Evolutionary conservation across 2,888 invertebrate species (phyloP).

Genomic region (Malthinus seriepunctatus): DNA sequence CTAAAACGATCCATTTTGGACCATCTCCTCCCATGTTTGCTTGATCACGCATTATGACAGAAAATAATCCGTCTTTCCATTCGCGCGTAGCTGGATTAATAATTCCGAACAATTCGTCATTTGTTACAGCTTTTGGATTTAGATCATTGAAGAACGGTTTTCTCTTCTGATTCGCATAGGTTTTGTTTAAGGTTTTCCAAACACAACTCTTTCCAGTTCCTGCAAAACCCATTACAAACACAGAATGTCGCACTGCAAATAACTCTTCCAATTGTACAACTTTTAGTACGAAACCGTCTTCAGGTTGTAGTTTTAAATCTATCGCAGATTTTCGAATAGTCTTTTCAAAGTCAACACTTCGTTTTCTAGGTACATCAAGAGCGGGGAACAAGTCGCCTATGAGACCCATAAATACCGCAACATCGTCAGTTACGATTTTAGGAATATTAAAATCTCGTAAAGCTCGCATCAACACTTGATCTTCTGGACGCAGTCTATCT

Average conservation of each 20-base stretch:
- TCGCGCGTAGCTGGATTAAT: conserved; percentile 93
- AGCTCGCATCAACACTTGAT: conserved; percentile 93
- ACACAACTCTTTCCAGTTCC: conserved; percentile 93
- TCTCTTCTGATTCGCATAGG: conserved; percentile 78
- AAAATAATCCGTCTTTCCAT: conserved; percentile 91
- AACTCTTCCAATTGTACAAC: conserved; percentile 91
- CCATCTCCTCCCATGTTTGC: conserved; percentile 85
- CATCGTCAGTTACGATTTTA: conserved; percentile 91
- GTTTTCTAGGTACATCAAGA: conserved; percentile 87
- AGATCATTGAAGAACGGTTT: conserved; percentile 87
- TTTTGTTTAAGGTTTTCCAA: conserved; percentile 87
- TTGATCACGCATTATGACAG: conserved; percentile 91
- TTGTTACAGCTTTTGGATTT: conserved; percentile 96
- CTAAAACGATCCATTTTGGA: conserved; percentile 93
- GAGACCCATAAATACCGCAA: conserved; percentile 90
- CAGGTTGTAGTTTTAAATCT: conserved; percentile 86
- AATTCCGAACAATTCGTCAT: conserved; percentile 92
- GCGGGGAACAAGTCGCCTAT: conserved; percentile 93
- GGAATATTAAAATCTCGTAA: conserved; percentile 93
- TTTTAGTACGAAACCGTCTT: conserved; percentile 85
- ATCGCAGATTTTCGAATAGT: conserved; percentile 74
- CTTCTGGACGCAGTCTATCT: conserved; percentile 79
- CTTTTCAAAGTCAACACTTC: conserved; percentile 83
- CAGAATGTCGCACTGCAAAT: conserved; percentile 92
- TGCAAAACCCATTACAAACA: conserved; percentile 71